These are phyloP conservation scores for Agrypnus murinus DNA, from an alignment of 2,888 invertebrate genomes.

Conservation along the genomic window DNA sequence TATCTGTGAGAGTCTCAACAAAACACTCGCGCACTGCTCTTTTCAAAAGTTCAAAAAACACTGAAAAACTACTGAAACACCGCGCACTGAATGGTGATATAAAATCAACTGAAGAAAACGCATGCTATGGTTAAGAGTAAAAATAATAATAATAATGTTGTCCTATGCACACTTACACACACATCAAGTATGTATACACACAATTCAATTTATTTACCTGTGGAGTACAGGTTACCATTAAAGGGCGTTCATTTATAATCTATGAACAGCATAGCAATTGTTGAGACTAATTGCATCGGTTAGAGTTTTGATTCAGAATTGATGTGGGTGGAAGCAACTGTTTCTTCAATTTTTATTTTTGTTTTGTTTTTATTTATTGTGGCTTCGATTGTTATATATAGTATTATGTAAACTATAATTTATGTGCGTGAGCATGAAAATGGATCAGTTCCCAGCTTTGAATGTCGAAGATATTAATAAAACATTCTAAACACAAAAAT, in stretches of 20 bases:
- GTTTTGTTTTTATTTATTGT: slow-evolving; percentile 1
- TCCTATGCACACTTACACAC: slow-evolving; percentile 25
- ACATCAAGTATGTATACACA: not conserved
- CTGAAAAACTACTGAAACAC: not conserved
- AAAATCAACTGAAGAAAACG: slow-evolving; percentile 29
- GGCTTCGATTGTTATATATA: too few species aligned
- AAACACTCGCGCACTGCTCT: not conserved
- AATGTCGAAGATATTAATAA: too few species aligned
- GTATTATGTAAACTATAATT: too few species aligned
- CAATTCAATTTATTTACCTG: slow-evolving; percentile 32
- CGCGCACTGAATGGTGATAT: slow-evolving; percentile 15
- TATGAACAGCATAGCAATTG: slow-evolving; percentile 19
- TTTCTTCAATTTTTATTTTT: slow-evolving; percentile 2
- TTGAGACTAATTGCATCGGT: slow-evolving; percentile 23
- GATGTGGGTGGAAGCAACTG: slow-evolving; percentile 18
- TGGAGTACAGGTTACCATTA: slow-evolving; percentile 28
- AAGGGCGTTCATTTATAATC: slow-evolving; percentile 33
- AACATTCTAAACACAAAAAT: too few species aligned
- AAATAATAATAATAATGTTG: slow-evolving; percentile 20
- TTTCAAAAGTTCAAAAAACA: too few species aligned
- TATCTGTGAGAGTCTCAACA: not conserved
- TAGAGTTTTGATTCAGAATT: slow-evolving; percentile 3
- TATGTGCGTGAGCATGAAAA: too few species aligned
- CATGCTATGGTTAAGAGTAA: slow-evolving; percentile 19
- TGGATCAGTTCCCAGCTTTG: too few species aligned